Conservation (phyloP, 2,113 vertebrate genomes). For the Heptranchias perlo region DNA sequence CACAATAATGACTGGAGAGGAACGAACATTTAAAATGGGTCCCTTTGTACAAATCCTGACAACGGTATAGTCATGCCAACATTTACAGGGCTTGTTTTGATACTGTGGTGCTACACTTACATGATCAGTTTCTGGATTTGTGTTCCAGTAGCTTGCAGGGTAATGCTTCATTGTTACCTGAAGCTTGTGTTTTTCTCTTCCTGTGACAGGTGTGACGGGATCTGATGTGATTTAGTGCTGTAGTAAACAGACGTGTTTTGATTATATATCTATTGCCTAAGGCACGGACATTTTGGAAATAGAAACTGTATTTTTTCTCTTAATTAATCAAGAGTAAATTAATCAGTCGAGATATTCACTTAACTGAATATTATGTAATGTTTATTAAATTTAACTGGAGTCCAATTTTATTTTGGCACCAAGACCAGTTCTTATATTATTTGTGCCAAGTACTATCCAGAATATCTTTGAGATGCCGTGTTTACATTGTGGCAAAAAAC, state of each 20-base stretch:
- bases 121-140: not conserved
- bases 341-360: too few species aligned
- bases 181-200: not conserved
- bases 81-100: not conserved
- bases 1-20: not conserved
- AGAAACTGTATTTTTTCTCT: not conserved
- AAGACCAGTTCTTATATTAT: not conserved
- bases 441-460: not conserved
- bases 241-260: not conserved
- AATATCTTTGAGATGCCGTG: not conserved
- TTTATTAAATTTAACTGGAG: not conserved
- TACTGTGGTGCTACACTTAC: not conserved
- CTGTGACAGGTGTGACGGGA: not conserved
- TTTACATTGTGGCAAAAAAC: not conserved
- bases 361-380: not conserved
- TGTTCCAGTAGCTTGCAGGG: not conserved
- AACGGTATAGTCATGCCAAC: not conserved
- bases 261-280: not conserved
- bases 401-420: conserved; percentile 5
- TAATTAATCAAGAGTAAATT: not conserved
- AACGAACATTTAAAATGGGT: not conserved
- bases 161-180: not conserved
- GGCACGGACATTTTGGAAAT: not conserved
- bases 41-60: not conserved
- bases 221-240: not conserved